Evolutionary conservation across 2,797 vertebrate genomes (phyloP).

Genomic region (Tangara arthus): DNA sequence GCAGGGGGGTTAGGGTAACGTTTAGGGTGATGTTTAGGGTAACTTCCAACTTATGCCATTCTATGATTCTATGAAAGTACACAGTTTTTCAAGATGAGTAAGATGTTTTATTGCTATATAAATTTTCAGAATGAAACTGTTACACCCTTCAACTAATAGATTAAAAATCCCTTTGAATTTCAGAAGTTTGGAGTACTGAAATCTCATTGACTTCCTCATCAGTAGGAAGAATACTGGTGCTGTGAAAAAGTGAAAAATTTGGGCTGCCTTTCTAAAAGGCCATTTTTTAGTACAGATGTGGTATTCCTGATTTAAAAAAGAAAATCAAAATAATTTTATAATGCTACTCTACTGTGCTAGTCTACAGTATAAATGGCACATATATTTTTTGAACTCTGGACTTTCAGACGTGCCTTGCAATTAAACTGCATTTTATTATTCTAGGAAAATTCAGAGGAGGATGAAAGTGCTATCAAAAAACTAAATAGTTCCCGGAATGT

Average conservation of each 20-base stretch:
- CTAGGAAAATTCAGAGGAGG: not conserved
- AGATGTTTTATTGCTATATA: not conserved
- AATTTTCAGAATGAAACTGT: not conserved
- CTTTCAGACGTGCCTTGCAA: not conserved
- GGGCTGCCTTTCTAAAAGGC: not conserved
- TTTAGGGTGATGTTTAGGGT: not conserved
- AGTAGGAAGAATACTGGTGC: not conserved
- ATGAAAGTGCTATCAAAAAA: not conserved
- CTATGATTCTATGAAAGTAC: not conserved
- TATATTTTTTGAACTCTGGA: not conserved
- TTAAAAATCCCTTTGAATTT: not conserved
- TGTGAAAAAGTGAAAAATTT: not conserved
- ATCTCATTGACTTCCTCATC: not conserved
- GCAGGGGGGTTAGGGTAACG: rapidly evolving
- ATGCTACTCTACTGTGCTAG: not conserved
- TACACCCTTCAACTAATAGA: not conserved
- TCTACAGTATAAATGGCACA: not conserved
- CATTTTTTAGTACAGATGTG: not conserved
- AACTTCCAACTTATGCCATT: not conserved
- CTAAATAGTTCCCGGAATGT: not conserved
- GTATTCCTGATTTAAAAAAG: not conserved
- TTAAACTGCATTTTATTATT: not conserved
- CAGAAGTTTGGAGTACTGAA: not conserved
- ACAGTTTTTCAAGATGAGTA: not conserved
- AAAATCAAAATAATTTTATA: not conserved